Conservation (phyloP, 1,140 invertebrate species). For the Bilobella aurantiaca region DNA sequence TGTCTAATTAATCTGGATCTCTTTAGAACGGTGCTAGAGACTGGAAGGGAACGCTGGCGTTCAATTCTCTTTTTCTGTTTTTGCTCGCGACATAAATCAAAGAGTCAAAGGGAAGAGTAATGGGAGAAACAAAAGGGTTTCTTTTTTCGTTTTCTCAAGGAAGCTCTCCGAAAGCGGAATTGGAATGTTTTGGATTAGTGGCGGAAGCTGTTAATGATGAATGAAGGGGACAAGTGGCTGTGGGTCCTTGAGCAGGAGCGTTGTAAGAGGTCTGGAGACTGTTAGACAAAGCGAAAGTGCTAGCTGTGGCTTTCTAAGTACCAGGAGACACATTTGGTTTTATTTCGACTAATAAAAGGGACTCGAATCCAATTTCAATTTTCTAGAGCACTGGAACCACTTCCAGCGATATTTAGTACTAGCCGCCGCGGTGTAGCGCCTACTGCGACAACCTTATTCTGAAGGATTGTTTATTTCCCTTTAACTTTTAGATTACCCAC, state of each 20-base stretch:
- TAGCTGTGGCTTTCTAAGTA: no score
- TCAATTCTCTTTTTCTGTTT: neutral
- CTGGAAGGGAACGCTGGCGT: no score
- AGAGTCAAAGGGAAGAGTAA: neutral
- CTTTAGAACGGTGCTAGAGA: conserved; percentile 1
- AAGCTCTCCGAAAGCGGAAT: neutral
- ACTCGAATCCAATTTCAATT: conserved; percentile 6
- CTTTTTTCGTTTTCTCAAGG: conserved; percentile 1
- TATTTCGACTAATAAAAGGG: neutral
- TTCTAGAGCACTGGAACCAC: no score
- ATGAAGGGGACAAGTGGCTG: neutral
- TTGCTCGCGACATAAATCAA: neutral
- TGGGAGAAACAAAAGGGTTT: neutral
- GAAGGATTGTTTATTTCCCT: conserved; percentile 11
- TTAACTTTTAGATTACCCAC: conserved; percentile 63
- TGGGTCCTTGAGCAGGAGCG: neutral
- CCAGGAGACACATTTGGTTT: neutral
- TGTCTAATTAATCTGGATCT: conserved; percentile 6
- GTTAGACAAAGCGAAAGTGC: neutral
- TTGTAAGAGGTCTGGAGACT: no score
- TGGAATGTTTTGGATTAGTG: neutral
- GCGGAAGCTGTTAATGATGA: neutral
- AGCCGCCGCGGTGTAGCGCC: neutral
- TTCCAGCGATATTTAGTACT: neutral
- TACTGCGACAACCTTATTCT: neutral